phyloP scores from a whole-genome alignment of 2,888 invertebrate species.

The Chloromyia formosa region DNA sequence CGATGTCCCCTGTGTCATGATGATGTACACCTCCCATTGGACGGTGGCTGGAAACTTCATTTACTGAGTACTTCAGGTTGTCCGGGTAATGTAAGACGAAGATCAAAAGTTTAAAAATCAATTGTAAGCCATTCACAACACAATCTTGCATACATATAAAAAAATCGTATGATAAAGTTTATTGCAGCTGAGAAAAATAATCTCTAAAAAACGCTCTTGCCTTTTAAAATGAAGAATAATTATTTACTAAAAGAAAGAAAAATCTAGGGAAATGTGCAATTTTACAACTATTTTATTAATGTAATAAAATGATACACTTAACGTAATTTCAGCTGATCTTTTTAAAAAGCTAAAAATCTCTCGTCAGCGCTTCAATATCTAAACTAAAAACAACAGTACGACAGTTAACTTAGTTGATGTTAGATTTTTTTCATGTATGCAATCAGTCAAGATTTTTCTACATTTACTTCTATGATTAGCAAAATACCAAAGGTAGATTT shows the following conservation, averaged over 20 bases:
- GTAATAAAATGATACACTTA: constrained; percentile 5
- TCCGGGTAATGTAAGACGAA: constrained; percentile 63
- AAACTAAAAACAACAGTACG: neutral
- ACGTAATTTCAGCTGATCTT: too few relatives aligned
- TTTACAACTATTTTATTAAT: constrained; percentile 21
- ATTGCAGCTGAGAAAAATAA: constrained; percentile 48
- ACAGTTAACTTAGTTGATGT: constrained; percentile 17
- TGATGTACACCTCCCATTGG: constrained; percentile 78
- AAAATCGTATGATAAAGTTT: too few relatives aligned
- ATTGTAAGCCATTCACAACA: neutral
- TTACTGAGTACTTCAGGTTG: constrained; percentile 64
- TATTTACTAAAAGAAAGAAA: neutral
- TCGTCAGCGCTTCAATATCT: neutral
- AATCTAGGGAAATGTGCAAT: constrained; percentile 38
- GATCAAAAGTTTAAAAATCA: constrained; percentile 54
- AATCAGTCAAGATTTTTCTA: constrained; percentile 14
- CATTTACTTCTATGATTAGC: neutral
- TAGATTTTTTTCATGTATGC: constrained; percentile 27
- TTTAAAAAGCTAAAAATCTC: neutral
- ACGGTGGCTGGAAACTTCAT: constrained; percentile 82
- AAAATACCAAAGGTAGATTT: neutral
- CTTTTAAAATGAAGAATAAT: constrained; percentile 8
- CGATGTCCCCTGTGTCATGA: constrained; percentile 88
- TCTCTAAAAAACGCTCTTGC: constrained; percentile 46
- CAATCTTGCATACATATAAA: too few relatives aligned